Conservation (phyloP, 2,797 vertebrate genomes). For the Ispidina lecontei region DNA sequence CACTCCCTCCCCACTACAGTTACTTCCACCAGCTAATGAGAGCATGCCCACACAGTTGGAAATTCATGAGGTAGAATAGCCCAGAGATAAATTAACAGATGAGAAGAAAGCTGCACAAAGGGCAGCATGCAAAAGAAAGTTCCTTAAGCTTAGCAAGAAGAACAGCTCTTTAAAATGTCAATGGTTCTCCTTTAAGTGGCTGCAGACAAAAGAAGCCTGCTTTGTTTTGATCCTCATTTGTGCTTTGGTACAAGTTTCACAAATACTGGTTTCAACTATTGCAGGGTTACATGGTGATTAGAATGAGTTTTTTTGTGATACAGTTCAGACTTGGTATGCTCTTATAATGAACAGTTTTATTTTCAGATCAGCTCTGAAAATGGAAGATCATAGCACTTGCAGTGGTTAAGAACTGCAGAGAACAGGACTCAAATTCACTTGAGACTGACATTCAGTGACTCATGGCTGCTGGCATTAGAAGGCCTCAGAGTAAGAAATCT, state of each 20-base stretch:
- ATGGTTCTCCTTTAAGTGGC: neutral
- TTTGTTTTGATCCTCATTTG: conserved; percentile 44
- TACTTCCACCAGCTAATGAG: neutral
- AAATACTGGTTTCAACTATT: neutral
- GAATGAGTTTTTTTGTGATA: neutral
- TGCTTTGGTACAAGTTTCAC: neutral
- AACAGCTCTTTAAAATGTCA: conserved; percentile 43
- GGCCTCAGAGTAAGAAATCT: conserved; percentile 6
- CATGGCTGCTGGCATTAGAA: conserved; percentile 21
- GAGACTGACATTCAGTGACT: conserved; percentile 35
- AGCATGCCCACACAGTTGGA: neutral
- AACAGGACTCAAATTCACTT: neutral
- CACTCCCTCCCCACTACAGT: neutral
- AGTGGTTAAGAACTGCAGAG: neutral
- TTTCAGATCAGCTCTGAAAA: neutral
- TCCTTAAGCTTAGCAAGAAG: conserved; percentile 42
- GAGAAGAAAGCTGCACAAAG: conserved; percentile 21
- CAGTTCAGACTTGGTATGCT: neutral
- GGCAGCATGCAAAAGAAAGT: neutral
- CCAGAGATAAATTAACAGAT: conserved; percentile 9
- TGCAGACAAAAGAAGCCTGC: conserved; percentile 21
- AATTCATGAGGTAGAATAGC: neutral
- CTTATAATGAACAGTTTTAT: neutral
- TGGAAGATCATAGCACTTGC: neutral
- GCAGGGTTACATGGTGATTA: neutral